Evolutionary conservation across 2,888 invertebrate species (phyloP), one percentile per base, ranked within the genome.

Genomic region (Mythimna vitellina): DNA sequence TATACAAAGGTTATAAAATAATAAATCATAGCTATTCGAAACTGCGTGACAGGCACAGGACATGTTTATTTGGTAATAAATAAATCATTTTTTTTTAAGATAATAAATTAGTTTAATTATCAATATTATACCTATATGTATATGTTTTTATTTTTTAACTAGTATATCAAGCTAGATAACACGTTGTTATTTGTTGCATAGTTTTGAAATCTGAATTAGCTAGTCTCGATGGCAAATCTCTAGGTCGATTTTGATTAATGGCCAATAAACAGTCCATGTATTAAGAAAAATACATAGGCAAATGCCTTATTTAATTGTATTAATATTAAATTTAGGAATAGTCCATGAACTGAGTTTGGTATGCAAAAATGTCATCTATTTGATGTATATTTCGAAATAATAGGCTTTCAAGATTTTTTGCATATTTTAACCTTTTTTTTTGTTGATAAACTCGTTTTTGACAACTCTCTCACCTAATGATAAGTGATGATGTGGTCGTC

Each of bases 171-270:
- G 0, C 3, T 9, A 42, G 22, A 17, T 17, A 12, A 35, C n/a
- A 25, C 53, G 29, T 60, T 25, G 12, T 25, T 25, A 22, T 51
- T n/a, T 42, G 9, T 42, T 29, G 25, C 32, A 51, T 14, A 38
- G 25, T 54, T 76, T 22, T 29, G 20, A 76, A 69, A 77, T 76
- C 46, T 49, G 1, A 38, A 42, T 17, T 17, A 35, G 7, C 8
- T 32, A 25, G 29, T 60, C 2, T 60, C 22, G 51, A 60, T 60
- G n/a, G 22, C 53, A 22, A 20, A 29, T 60, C 35, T 73, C 70
- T 74, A 54, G 61, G 51, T 29, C 71, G 4, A 70, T 58, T 78
- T n/a, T 78, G 62, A 75, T 75, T 58, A 35, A 63, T 78, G 17
- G n/a, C 25, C n/a, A 54, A 42, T 76, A 74, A 38, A 29, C 20